phyloP scores from a whole-genome alignment of 2,113 vertebrate genomes.

The Eudyptes chrysolophus region DNA sequence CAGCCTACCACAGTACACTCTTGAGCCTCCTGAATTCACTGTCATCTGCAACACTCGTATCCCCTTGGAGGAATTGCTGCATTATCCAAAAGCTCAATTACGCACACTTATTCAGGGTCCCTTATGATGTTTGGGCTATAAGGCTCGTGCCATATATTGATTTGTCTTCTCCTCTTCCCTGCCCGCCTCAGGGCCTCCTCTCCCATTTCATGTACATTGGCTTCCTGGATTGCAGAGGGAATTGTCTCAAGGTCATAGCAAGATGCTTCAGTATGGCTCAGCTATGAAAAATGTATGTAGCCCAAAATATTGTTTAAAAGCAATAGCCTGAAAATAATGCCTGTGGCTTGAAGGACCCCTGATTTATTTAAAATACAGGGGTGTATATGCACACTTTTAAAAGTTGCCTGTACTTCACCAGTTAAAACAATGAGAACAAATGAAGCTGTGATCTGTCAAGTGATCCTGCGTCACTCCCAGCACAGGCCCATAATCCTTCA shows the following conservation, averaged over 20 bases:
- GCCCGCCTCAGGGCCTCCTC: not conserved
- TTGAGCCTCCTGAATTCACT: not conserved
- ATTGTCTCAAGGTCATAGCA: conserved; percentile 26
- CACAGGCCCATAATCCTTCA: conserved; percentile 41
- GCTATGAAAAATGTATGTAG: not conserved
- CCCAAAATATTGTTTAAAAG: conserved; percentile 18
- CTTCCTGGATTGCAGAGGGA: not conserved
- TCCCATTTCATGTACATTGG: not conserved
- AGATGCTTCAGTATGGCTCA: not conserved
- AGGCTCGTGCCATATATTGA: not conserved
- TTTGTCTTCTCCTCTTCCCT: not conserved
- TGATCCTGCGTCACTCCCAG: conserved; percentile 31
- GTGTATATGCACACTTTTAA: not conserved
- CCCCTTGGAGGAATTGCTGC: not conserved
- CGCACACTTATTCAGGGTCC: not conserved
- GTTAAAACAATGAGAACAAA: conserved; percentile 40
- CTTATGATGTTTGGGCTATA: not conserved
- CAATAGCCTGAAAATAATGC: not conserved
- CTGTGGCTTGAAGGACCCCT: not conserved
- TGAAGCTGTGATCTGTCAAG: conserved; percentile 47
- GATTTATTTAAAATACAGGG: not conserved
- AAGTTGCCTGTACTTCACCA: not conserved
- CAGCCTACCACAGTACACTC: not conserved
- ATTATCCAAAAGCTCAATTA: conserved; percentile 9
- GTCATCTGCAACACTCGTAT: not conserved